phyloP scores from a whole-genome alignment of 2,113 vertebrate species.

The Chaenocephalus aceratus region DNA sequence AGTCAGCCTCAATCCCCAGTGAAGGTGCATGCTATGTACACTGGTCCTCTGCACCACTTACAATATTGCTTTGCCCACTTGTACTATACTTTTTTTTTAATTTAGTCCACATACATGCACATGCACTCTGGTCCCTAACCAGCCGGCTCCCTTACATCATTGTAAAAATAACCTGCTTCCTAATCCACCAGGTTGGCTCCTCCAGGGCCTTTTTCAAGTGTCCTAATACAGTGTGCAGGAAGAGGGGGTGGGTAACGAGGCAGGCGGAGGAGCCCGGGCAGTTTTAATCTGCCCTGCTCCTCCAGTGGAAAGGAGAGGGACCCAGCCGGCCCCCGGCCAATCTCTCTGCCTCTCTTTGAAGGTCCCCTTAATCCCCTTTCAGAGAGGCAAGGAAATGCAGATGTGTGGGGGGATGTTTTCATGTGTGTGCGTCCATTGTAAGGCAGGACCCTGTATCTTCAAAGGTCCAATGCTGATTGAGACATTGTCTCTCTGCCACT shows the following conservation, averaged over 20 bases:
- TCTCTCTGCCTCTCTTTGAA: constrained; percentile 80
- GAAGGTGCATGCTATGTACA: constrained; percentile 55
- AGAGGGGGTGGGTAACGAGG: constrained; percentile 50
- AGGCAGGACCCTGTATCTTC: constrained; percentile 18
- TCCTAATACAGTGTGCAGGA: constrained; percentile 54
- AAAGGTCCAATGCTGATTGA: constrained; percentile 35
- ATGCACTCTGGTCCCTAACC: constrained; percentile 41
- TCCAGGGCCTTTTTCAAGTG: constrained; percentile 37
- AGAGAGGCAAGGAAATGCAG: constrained; percentile 66
- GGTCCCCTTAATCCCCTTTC: constrained; percentile 81
- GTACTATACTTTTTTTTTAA: constrained; percentile 60
- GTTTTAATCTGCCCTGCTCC: constrained; percentile 79
- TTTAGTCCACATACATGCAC: constrained; percentile 50
- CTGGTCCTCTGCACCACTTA: constrained; percentile 50
- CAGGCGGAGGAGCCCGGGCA: constrained; percentile 53
- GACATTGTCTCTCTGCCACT: constrained; percentile 37
- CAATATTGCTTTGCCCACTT: constrained; percentile 55
- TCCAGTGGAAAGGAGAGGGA: constrained; percentile 66
- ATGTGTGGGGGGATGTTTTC: constrained; percentile 43
- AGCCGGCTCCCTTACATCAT: constrained; percentile 59
- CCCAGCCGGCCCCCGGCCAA: constrained; percentile 72
- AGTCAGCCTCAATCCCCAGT: constrained; percentile 48
- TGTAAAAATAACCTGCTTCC: constrained; percentile 66
- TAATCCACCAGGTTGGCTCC: constrained; percentile 75
- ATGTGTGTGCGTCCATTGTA: constrained; percentile 21